These are phyloP conservation scores for Anser brachyrhynchus DNA, from an alignment of 2,113 vertebrate genomes.

Conservation along the genomic window DNA sequence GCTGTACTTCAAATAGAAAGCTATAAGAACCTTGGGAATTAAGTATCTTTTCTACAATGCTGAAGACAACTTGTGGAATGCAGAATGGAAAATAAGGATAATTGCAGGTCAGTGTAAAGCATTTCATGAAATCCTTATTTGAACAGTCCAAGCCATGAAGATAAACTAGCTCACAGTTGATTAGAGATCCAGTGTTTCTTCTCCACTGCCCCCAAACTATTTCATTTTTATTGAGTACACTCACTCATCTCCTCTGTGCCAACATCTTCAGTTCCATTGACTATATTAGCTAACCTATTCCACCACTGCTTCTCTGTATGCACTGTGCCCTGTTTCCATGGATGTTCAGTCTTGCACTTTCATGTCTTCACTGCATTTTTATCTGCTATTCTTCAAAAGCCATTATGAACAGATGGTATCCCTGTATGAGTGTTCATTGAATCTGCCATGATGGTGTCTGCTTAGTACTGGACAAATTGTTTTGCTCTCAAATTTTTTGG, in stretches of 20 bases:
- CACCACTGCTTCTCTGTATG: neutral
- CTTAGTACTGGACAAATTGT: conserved; percentile 27
- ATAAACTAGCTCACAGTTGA: neutral
- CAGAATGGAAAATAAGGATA: neutral
- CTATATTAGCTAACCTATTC: neutral
- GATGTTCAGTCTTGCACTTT: neutral
- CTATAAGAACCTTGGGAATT: neutral
- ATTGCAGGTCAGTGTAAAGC: neutral
- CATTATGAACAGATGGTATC: neutral
- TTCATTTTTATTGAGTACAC: neutral
- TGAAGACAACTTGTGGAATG: neutral
- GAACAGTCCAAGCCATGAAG: neutral
- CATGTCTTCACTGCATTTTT: neutral
- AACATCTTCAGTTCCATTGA: neutral
- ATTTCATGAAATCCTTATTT: neutral
- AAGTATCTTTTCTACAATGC: neutral
- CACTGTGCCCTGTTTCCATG: neutral
- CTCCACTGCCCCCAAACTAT: neutral
- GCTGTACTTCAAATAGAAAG: neutral
- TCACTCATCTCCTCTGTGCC: neutral
- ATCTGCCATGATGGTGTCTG: neutral
- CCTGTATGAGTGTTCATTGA: neutral
- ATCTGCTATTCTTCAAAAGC: conserved; percentile 19
- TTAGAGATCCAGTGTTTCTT: neutral
- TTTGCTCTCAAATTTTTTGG: conserved; percentile 6